Conservation (phyloP, 2,888 invertebrate genomes). For the Cylindroiulus punctatus region DNA sequence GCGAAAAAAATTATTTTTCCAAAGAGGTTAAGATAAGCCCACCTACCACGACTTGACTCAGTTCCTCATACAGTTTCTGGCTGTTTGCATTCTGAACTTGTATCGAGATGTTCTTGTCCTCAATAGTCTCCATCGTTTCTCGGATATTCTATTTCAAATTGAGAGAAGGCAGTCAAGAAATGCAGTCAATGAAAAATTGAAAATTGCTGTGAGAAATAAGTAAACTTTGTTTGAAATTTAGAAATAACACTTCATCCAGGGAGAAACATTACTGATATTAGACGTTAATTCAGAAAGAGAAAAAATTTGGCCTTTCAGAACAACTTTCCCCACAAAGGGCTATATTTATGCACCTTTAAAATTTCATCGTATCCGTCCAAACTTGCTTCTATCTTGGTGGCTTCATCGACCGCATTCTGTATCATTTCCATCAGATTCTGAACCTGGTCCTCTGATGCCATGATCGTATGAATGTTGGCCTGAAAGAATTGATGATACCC, state of each 20-base stretch:
- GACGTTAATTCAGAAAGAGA: too few species aligned
- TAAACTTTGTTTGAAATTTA: too few species aligned
- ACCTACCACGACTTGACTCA: slow-evolving; percentile 81
- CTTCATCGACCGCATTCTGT: slow-evolving; percentile 80
- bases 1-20: too few species aligned
- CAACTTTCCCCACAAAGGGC: too few species aligned
- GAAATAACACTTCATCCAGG: too few species aligned
- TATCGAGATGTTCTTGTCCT: slow-evolving; percentile 87
- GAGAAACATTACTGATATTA: too few species aligned
- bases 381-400: slow-evolving; percentile 77
- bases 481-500: slow-evolving; percentile 62
- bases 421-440: slow-evolving; percentile 76
- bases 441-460: slow-evolving; percentile 87
- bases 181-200: too few species aligned
- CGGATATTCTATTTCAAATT: slow-evolving; percentile 74
- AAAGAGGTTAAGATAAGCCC: too few species aligned
- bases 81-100: slow-evolving; percentile 88
- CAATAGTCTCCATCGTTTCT: slow-evolving; percentile 90
- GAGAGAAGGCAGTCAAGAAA: not conserved
- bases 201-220: too few species aligned
- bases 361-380: slow-evolving; percentile 82
- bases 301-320: too few species aligned
- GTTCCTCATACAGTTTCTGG: slow-evolving; percentile 79
- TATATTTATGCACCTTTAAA: slow-evolving; percentile 63
- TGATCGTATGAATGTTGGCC: slow-evolving; percentile 90